Base-by-base conservation (phyloP, 2,888 invertebrate species). In the Oscheius sp. region DNA sequence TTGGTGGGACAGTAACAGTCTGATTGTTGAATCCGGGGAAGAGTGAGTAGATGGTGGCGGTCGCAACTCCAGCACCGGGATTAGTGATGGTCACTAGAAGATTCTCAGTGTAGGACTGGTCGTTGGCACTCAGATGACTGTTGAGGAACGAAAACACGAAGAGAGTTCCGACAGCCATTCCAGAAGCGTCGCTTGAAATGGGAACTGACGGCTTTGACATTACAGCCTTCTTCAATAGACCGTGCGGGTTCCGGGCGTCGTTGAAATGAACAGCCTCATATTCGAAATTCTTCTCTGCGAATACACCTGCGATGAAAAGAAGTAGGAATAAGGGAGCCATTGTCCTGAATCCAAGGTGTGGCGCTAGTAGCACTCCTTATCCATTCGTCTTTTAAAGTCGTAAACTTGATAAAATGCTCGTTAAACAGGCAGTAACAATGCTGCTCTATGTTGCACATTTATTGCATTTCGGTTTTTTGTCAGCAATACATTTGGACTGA, bases 31-130 rank as follows among this genome's bases (percentile, higher is more conserved):
- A 74, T 5, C 33, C 53, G 9, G 70, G 50, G 32, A 32, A 62
- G 3, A 11, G 3, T 3, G 70, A 70, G 13, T 21, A 48, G 10
- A 74, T 42, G 2, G 51, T 37, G 29, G 70, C 55, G 1, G 37
- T 58, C 1, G 70, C 70, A 1, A 32, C 9, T 21, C 11, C 2
- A n/a, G 51, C 11, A 32, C 60, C 68, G 35, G 74, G 58, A 47
- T 74, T 74, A 1, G 70, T 74, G 10, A 74, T 35, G 32, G 70
- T 74, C 9, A 74, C 35, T n/a, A 29, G 47, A n/a, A 74, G 62
- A 13, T 42, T 60, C 55, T 74, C 74, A n/a, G 74, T 60, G 35
- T 58, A 57, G 3, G 58, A 32, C 9, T 13, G 35, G 70, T 70
- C 74, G 29, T 35, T 74, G 2, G 59, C 37, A 51, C 33, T 42